Base-by-base conservation (phyloP, 1,140 invertebrate species). In the Phthorimaea operculella region DNA sequence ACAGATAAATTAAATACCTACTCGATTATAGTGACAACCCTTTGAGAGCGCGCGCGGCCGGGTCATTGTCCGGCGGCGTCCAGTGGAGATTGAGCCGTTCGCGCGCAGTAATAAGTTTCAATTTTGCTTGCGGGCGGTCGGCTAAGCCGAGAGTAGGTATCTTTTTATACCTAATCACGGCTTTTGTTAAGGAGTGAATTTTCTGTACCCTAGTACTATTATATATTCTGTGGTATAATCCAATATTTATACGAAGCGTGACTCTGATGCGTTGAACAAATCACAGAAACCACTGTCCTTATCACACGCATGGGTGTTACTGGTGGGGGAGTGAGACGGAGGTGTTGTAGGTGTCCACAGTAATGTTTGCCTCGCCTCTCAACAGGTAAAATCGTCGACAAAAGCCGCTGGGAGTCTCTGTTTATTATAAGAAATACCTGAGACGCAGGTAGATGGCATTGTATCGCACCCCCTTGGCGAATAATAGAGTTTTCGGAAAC, bases 401-500 rank as follows among this genome's bases (percentile, higher is more conserved):
- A 82, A 73, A 74, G 73, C 70, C 69, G 21, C 73, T 79, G 75
- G 75, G 80, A 74, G 76, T 78, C 63, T 78, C 63, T 80, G 68
- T 74, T 75, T 79, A 77, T 81, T 78, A 78, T 70, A 71, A 74
- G 70, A 72, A 73, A 79, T 85, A 80, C 79, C 79, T 73, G 68
- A 66, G 12, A 58, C 57, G 63, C 79, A 84, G 79, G 82, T 82
- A 85, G 77, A 64, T 18, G 57, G 59, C 55, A 78, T 79, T 83
- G 78, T 76, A 63, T 48, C 67, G 64, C 69, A 69, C 64, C 70
- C 67, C 67, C 67, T 68, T 72, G 72, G 62, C 59, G 68, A 66
- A 80, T 80, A 82, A 84, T 82, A 79, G 77, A 79, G 66, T 83
- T 85, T 83, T 83, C 70, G 79, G 79, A 85, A 83, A 75, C 70